Evolutionary conservation across 2,113 vertebrate genomes (phyloP), one percentile per base, ranked within the genome.

Genomic region (Crotophaga sulcirostris): DNA sequence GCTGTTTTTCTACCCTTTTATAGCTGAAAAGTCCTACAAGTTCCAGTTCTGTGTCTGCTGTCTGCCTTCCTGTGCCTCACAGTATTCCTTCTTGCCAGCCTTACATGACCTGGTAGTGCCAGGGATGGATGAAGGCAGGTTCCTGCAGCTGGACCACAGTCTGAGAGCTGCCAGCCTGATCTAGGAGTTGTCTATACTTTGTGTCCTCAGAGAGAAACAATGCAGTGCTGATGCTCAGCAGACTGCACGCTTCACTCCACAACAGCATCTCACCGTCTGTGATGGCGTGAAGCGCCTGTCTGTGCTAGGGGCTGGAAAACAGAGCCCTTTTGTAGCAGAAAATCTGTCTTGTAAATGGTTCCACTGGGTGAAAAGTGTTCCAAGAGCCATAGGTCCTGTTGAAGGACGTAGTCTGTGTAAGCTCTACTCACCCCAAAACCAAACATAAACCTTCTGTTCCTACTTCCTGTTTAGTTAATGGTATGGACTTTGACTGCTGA

Each of bases 381-480:
- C 33, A 60, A 51, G 84, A 84, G 40, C 49, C 3, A 0, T 28
- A 12, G 21, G 16, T 59, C 77, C 63, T 40, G 33, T 20, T 0
- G 2, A 58, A 84, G 80, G 68, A 45, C 33, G 2, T 7, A 31
- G 24, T 12, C 17, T 62, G 5, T 68, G 59, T 42, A 59, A 81
- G 33, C 67, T 91, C 34, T 70, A 33, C 89, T 94, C 73, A 25
- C 90, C 66, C 56, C 17, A 34, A 94, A 87, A 91, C 45, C 89
- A 95, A 95, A 94, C 84, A 90, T 33, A 63, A 83, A n/a, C 84
- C 79, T 83, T 70, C 85, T 88, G 86, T 73, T 81, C 44, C 66
- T 88, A 60, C 68, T 95, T 92, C 67, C 88, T 94, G 74, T 55
- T 59, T 75, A 36, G 12, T 75, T 68, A 51, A 54, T 40, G 14